phyloP scores from a whole-genome alignment of 2,797 vertebrate species.

The Cynopterus sphinx region DNA sequence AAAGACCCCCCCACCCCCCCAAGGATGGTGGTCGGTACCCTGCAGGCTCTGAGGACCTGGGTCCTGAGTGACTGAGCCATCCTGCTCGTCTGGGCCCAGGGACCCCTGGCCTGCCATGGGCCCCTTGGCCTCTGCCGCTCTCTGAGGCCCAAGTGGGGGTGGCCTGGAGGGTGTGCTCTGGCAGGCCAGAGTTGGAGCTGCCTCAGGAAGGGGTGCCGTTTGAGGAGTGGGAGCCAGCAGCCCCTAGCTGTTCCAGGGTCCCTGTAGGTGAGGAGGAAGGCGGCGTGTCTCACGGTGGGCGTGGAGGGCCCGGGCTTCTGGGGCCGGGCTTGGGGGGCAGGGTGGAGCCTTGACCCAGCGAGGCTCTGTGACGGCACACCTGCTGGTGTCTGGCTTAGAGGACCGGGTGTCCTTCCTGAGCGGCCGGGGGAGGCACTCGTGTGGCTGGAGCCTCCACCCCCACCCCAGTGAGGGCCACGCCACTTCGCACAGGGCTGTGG shows the following conservation, averaged over 20 bases:
- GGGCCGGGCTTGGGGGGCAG: neutral
- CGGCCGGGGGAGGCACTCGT: rapidly evolving
- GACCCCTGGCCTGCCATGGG: neutral
- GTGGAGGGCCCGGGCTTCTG: too few relatives aligned
- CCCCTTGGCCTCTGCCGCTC: neutral
- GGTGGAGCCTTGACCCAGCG: too few relatives aligned
- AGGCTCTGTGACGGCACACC: too few relatives aligned
- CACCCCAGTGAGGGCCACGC: rapidly evolving
- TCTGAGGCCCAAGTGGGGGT: too few relatives aligned
- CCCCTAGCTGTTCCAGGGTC: neutral
- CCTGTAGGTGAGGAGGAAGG: neutral
- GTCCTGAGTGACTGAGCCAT: neutral
- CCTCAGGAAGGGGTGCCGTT: neutral
- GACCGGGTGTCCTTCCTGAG: neutral
- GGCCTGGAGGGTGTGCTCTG: neutral
- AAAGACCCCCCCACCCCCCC: neutral
- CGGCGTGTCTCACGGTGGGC: rapidly evolving
- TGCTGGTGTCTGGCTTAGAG: neutral
- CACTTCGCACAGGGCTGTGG: neutral
- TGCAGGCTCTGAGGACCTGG: neutral
- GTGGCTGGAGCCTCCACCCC: too few relatives aligned
- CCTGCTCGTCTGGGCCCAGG: neutral
- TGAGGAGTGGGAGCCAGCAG: neutral
- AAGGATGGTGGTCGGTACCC: neutral
- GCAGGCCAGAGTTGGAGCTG: neutral